A percentile compares a stretch with the other conserved stretches of the same genome.
phyloP scores from a whole-genome alignment of 2,113 vertebrate genomes.

The Lagopus leucura region DNA sequence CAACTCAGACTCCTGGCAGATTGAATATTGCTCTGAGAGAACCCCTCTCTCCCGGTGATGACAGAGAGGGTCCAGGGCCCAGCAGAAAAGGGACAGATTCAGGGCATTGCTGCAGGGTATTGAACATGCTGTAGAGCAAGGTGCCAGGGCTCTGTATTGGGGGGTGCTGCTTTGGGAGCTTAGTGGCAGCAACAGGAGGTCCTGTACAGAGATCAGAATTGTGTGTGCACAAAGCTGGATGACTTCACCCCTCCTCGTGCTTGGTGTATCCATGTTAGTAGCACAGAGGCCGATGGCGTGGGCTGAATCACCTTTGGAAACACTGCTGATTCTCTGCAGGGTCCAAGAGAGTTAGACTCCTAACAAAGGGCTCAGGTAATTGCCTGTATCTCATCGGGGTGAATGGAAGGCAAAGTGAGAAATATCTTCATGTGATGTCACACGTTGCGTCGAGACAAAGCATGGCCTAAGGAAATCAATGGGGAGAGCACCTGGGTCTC shows the following conservation, averaged over 20 bases:
- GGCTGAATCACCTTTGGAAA: background rate
- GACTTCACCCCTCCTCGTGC: background rate
- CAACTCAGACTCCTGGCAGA: fast-evolving
- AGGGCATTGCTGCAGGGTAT: background rate
- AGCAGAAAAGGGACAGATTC: background rate
- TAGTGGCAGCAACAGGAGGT: background rate
- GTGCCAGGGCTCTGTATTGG: background rate
- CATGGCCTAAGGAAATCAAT: background rate
- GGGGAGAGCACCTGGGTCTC: background rate
- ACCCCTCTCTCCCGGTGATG: background rate
- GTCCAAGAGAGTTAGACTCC: too few relatives aligned
- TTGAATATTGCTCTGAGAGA: background rate
- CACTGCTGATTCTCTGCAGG: background rate
- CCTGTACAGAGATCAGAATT: background rate
- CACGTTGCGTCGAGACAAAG: background rate
- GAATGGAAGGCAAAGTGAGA: background rate
- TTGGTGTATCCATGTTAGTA: background rate
- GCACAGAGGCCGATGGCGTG: fast-evolving
- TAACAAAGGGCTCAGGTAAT: background rate
- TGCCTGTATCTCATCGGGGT: background rate
- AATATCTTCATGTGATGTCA: background rate
- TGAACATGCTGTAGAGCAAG: background rate
- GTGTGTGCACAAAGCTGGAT: fast-evolving
- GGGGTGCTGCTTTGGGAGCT: background rate
- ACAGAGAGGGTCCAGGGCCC: fast-evolving